These are phyloP conservation scores for Colinus virginianus DNA, from an alignment of 2,113 vertebrate genomes.

Conservation along the genomic window DNA sequence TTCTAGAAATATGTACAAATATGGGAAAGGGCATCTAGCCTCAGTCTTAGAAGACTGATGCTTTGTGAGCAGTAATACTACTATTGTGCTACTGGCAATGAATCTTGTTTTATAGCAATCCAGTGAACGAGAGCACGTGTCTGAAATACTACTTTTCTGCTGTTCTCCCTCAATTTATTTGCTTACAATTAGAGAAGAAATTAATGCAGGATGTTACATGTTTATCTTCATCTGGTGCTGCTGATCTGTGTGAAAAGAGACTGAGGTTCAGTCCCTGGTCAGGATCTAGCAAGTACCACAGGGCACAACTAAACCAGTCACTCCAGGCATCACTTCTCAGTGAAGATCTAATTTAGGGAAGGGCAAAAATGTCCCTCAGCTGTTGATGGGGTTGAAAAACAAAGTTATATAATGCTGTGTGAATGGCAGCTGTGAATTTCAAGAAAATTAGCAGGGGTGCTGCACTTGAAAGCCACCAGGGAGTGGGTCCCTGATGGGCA, in stretches of 20 bases:
- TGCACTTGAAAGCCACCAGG: too few relatives aligned
- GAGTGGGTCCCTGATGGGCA: neutral
- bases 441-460: neutral
- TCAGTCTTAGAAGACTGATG: neutral
- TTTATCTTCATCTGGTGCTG: neutral
- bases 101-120: too few relatives aligned
- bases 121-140: neutral
- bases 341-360: accelerated
- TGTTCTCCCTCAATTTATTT: neutral
- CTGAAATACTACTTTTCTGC: neutral
- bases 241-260: too few relatives aligned
- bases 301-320: accelerated
- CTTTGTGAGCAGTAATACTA: neutral
- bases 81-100: neutral
- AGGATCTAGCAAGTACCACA: neutral
- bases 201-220: neutral
- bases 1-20: neutral
- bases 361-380: accelerated
- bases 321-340: accelerated
- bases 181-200: neutral
- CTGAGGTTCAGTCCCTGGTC: neutral
- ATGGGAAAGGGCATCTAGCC: neutral
- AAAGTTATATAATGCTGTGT: too few relatives aligned
- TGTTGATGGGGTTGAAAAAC: too few relatives aligned
- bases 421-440: too few relatives aligned